A percentile compares a stretch with the other conserved stretches of the same genome.
Conservation (phyloP, 1,140 invertebrate species). For the Pantala flavescens region DNA sequence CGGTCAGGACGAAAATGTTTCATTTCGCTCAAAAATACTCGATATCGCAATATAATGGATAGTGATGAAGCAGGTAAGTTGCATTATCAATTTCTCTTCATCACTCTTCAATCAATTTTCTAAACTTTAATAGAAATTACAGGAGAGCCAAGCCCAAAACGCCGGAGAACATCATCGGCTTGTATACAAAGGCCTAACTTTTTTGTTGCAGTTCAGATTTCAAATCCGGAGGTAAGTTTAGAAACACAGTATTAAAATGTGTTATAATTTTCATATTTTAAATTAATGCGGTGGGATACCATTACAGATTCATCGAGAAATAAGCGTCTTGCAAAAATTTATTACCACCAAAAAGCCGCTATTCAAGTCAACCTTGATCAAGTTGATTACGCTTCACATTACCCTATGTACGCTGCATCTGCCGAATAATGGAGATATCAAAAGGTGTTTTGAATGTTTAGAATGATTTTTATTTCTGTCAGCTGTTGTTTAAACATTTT, state of each 20-base stretch:
- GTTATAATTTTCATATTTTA: too few relatives aligned
- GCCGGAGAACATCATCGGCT: neutral
- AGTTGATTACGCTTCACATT: neutral
- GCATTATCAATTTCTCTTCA: neutral
- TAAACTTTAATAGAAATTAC: neutral
- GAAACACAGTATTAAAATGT: neutral
- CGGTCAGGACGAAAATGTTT: too few relatives aligned
- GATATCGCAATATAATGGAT: neutral
- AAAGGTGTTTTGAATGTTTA: neutral
- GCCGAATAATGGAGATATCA: neutral
- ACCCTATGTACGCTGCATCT: neutral
- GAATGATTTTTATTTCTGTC: neutral
- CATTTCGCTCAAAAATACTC: too few relatives aligned
- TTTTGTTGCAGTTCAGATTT: neutral
- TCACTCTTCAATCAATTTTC: too few relatives aligned
- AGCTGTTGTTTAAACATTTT: neutral
- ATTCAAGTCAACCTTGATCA: neutral
- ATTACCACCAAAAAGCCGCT: neutral
- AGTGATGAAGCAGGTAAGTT: neutral
- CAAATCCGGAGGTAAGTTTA: neutral
- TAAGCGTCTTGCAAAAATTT: neutral
- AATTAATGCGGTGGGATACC: too few relatives aligned
- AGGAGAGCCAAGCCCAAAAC: neutral
- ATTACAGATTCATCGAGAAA: neutral
- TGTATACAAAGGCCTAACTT: neutral